These are phyloP conservation scores for Tautogolabrus adspersus DNA, from an alignment of 2,113 vertebrate genomes.

Conservation along the genomic window DNA sequence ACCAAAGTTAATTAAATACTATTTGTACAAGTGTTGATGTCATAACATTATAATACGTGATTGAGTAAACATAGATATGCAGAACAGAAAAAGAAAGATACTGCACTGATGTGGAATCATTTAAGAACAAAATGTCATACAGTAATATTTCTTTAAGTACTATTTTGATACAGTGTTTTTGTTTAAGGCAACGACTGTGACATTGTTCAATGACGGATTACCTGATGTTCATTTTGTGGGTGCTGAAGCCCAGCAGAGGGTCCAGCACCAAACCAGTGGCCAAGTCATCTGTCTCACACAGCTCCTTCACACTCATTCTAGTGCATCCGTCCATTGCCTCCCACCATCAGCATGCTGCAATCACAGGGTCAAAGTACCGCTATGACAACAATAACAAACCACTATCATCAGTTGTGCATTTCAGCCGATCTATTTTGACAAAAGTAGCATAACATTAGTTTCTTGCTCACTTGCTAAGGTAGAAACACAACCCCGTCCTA, in stretches of 20 bases:
- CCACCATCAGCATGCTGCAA: slow-evolving; percentile 88
- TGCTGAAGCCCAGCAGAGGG: slow-evolving; percentile 97
- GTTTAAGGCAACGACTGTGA: not conserved
- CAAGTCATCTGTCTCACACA: slow-evolving; percentile 99
- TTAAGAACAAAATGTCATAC: too few species aligned
- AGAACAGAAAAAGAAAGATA: too few species aligned
- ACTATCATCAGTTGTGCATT: slow-evolving; percentile 13
- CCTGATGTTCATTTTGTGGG: slow-evolving; percentile 99
- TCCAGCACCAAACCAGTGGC: slow-evolving; percentile 99
- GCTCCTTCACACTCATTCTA: slow-evolving; percentile 99
- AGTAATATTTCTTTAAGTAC: too few species aligned
- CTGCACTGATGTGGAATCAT: too few species aligned
- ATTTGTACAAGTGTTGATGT: too few species aligned
- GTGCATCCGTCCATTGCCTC: slow-evolving; percentile 84
- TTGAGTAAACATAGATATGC: too few species aligned
- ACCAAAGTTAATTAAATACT: too few species aligned
- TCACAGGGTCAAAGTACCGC: slow-evolving; percentile 37
- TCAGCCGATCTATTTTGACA: not conserved
- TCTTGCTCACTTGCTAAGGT: not conserved
- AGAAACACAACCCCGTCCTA: not conserved
- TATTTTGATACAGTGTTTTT: not conserved
- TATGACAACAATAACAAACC: slow-evolving; percentile 46
- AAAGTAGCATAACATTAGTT: not conserved
- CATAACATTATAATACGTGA: too few species aligned
- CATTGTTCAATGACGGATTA: slow-evolving; percentile 60